Evolutionary conservation across 1,140 invertebrate species (phyloP), one percentile per base, ranked within the genome.

Genomic region (Pygmarrhopalites habei): DNA sequence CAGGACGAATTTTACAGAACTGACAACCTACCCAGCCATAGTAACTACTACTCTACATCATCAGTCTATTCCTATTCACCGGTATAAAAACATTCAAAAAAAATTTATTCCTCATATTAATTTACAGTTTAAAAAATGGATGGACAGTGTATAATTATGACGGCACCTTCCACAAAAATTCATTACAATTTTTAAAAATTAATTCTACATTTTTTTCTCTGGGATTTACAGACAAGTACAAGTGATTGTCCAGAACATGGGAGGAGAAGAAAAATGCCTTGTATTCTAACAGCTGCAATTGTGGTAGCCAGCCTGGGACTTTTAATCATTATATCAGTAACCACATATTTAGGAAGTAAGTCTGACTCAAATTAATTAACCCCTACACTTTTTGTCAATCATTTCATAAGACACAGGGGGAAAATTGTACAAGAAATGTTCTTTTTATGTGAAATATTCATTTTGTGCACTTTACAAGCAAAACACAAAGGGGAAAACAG

Each of bases 231-330:
- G 68, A 68, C 69, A 15, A 66, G 63, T 56, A 59, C 65, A 15
- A 66, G 63, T 56, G 66, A 68, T 44, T 71, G 69, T 61, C 69
- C 69, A 23, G 69, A 71, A 59, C 69, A 71, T 58, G 69, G 69
- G 5, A 64, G 66, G 29, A 59, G 49, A 14, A 47, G 58, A 43
- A 60, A 57, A 56, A 66, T 60, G 10, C 65, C 60, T 17, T 19
- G 62, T 1, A 60, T 66, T 44, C 44, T 69, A 1, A 64, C 64
- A 15, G 32, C 56, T 1, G 65, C 57, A 25, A 60, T 69, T 19
- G 60, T 65, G 17, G 26, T 68, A 14, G 66, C 66, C 30, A 68
- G 61, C 32, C 55, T 71, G 35, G 63, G 63, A 52, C 63, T 71
- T 58, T 55, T 67, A 12, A 64, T 56, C 56, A 71, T 71, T 39